phyloP scores from a whole-genome alignment of 2,113 vertebrate genomes.

The Seriola dumerili region DNA sequence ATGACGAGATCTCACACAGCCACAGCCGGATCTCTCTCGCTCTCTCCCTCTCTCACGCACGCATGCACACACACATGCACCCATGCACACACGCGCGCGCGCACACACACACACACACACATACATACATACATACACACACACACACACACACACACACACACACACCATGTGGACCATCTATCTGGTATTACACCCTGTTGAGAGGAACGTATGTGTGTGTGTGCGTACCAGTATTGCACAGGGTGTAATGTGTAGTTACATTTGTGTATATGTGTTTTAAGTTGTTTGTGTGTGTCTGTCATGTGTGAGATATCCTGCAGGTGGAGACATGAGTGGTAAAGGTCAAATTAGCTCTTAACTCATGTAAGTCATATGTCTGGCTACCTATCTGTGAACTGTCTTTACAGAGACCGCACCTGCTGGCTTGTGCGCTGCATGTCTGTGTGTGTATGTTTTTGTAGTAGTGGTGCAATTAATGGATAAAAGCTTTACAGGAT shows the following conservation, averaged over 20 bases:
- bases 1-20: conserved; percentile 61
- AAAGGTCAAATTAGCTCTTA: conserved; percentile 78
- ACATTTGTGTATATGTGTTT: conserved; percentile 52
- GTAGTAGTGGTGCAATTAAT: conserved; percentile 21
- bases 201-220: conserved; percentile 29
- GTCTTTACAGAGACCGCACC: conserved; percentile 49
- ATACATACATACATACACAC: conserved; percentile 5
- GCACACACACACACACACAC: not conserved
- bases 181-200: conserved; percentile 58
- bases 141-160: no score
- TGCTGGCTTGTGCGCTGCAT: conserved; percentile 38
- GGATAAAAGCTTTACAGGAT: conserved; percentile 21
- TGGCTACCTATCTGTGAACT: conserved; percentile 57
- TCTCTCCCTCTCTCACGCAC: not conserved
- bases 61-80: not conserved
- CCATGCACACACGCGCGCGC: no score
- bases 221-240: conserved; percentile 15
- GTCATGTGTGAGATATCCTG: conserved; percentile 21
- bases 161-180: conserved; percentile 45
- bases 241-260: conserved; percentile 28
- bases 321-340: conserved; percentile 57
- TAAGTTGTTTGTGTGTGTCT: conserved; percentile 37
- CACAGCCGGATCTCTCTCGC: conserved; percentile 48
- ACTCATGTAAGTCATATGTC: conserved; percentile 71
- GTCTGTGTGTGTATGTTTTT: conserved; percentile 1